Evolutionary conservation across 2,888 invertebrate genomes (phyloP), one percentile per base, ranked within the genome.

Genomic region (Napeogenes sylphis): DNA sequence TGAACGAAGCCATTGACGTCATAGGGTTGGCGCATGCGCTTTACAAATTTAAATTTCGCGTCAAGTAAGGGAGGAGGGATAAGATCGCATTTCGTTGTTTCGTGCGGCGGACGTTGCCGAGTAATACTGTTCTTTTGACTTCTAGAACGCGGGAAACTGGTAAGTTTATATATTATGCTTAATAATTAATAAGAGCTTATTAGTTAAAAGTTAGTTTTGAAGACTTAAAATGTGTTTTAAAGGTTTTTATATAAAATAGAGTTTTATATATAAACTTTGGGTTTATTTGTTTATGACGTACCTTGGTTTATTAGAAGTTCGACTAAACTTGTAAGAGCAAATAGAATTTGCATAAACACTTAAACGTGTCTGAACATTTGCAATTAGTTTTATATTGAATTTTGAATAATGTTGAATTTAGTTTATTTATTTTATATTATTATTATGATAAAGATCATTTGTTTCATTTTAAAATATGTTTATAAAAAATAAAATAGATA

Each of bases 1-100:
- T 88, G 88, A 89, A 87, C 82, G 88, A 80, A 85, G 72, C 81
- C 85, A 89, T 90, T 90, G 89, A 90, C 89, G 89, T 90, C 89
- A 90, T 82, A 79, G 78, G 75, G 71, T 73, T 81, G 76, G 82
- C 85, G 87, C 76, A 67, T 80, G 88, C 89, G 88, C 73, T 57
- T 35, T 74, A 13, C 35, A 66, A 14, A 14, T 30, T 38, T 69
- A 76, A 61, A 76, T 57, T 75, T 74, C 76, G 79, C 76, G 72
- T 71, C 68, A 66, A 67, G 68, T 53, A 61, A 61, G 62, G 58
- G 62, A 68, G 59, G 47, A 64, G 57, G 66, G 62, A 53, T 67
- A 70, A 78, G 75, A 80, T 78, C 87, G 86, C 87, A 83, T 77
- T 80, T 78, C 81, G 83, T 82, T 79, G 65, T 74, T 59, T 64